phyloP scores from a whole-genome alignment of 2,797 vertebrate genomes.

The Tinamus major region DNA sequence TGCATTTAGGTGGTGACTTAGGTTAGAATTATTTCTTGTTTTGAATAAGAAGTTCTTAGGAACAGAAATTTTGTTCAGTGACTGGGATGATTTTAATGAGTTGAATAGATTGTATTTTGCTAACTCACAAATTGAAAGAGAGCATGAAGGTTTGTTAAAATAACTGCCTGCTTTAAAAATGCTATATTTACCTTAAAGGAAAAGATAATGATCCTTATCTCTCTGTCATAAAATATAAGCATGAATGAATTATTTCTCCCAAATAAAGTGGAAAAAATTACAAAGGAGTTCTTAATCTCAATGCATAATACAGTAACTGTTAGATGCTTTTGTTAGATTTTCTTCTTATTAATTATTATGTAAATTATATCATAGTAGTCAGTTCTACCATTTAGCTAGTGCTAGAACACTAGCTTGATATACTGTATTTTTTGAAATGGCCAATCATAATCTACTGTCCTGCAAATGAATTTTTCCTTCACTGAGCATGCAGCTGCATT shows the following conservation, averaged over 20 bases:
- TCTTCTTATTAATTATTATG: neutral
- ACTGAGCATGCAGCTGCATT: neutral
- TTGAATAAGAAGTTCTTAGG: neutral
- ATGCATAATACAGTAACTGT: neutral
- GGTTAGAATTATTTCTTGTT: neutral
- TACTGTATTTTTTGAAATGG: neutral
- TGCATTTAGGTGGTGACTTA: neutral
- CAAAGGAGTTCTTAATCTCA: neutral
- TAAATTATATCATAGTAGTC: neutral
- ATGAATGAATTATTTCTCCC: neutral
- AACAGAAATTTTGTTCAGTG: neutral
- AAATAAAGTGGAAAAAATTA: neutral
- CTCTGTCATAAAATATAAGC: neutral
- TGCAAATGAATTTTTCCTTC: fast-evolving
- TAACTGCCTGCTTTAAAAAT: neutral
- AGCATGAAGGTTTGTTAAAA: neutral
- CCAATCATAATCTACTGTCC: neutral
- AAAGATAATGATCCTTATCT: neutral
- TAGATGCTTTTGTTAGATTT: neutral
- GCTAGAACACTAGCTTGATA: neutral
- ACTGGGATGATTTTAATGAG: neutral
- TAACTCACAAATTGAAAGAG: neutral
- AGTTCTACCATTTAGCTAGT: neutral
- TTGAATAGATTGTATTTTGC: neutral
- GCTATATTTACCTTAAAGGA: neutral